phyloP scores from a whole-genome alignment of 2,797 vertebrate species.

The Setipinna tenuifilis region DNA sequence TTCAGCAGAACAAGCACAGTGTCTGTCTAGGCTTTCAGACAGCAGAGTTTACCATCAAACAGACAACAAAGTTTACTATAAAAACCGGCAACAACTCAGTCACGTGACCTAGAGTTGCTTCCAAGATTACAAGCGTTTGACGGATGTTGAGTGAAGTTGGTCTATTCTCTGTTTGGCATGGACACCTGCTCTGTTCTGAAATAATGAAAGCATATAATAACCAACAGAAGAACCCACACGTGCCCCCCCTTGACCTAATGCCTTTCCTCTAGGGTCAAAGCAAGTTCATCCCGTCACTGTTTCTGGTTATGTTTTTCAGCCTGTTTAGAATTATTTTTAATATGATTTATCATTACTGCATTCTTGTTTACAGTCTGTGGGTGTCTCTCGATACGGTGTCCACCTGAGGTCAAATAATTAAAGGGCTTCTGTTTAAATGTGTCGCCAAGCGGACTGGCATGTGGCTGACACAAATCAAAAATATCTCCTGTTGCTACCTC shows the following conservation, averaged over 20 bases:
- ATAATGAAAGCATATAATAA: not conserved
- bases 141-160: not conserved
- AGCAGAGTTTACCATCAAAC: constrained; percentile 28
- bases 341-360: not conserved
- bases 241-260: too few species aligned
- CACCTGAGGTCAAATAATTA: not conserved
- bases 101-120: not conserved
- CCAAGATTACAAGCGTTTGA: not conserved
- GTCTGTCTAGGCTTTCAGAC: constrained; percentile 48
- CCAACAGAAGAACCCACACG: not conserved
- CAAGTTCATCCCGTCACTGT: not conserved
- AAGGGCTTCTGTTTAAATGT: constrained; percentile 6
- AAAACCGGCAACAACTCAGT: constrained; percentile 8
- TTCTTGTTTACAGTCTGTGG: not conserved
- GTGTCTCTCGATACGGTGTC: not conserved
- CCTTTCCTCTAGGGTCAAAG: not conserved
- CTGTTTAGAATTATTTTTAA: not conserved
- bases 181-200: not conserved
- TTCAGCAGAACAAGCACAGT: constrained; percentile 46
- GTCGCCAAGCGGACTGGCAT: not conserved
- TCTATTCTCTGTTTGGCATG: not conserved
- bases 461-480: not conserved
- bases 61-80: not conserved
- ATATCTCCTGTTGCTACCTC: not conserved
- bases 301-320: not conserved